Evolutionary conservation across 2,888 invertebrate species (phyloP), one percentile per base, ranked within the genome.

Genomic region (Phalera bucephala): DNA sequence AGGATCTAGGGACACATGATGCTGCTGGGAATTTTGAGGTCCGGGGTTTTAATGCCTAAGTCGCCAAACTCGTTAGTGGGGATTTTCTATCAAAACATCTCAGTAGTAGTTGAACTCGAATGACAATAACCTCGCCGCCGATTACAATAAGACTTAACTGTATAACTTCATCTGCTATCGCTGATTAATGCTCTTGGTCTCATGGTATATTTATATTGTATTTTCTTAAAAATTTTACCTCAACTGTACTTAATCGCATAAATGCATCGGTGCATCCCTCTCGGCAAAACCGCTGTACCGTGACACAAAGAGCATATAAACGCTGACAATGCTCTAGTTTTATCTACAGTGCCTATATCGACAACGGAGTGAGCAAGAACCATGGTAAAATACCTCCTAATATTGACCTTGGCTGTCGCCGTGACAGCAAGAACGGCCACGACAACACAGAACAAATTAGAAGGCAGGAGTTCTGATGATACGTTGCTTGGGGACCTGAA

Each of bases 401-500:
- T 92, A 60, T 72, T 91, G 68, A 81, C 91, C 75, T 70, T 92
- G 69, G 90, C 88, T 52, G 81, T 91, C 39, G 80, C 90, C 55
- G 86, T 80, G 40, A 79, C 81, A 42, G 92, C 90, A 29, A 85
- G 92, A 48, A 91, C 91, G 36, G 88, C 92, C 1, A 72, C 77
- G 48, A 80, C 87, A 13, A 77, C 78, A 49, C 89, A 91, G 52
- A 92, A 86, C 63, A 80, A 72, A 61, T 71, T 79, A 57, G 80
- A 88, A 55, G 81, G 69, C 8, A 73, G 85, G 45, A 80, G 83
- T 70, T 74, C 89, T 53, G 88, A 90, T 33, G 88, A 88, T 46
- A 75, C 67, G 56, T 75, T 91, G 49, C 81, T 94, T 48, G 92
- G 93, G 48, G 95, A 95, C 61, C 80, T 95, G 3, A 92, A 93